These are phyloP conservation scores for Cecropterus lyciades DNA, from an alignment of 1,140 invertebrate species.

Conservation along the genomic window DNA sequence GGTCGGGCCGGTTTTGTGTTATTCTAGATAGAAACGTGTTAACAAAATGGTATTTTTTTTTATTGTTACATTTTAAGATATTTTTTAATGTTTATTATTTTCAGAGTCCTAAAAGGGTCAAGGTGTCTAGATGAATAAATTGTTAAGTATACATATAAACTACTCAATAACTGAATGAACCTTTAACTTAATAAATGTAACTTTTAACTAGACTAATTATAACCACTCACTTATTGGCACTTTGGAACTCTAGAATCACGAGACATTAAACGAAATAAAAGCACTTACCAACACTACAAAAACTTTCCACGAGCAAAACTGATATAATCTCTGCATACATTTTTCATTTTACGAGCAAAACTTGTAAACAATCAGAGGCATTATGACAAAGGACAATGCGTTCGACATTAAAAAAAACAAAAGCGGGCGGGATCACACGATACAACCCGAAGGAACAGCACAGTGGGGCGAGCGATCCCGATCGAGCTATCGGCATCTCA, in stretches of 20 bases:
- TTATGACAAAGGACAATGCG: conserved; percentile 41
- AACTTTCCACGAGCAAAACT: conserved; percentile 30
- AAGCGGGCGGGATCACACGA: conserved; percentile 47
- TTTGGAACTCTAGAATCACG: background rate
- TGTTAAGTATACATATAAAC: too few relatives aligned
- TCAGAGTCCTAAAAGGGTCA: too few relatives aligned
- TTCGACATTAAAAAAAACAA: conserved; percentile 48
- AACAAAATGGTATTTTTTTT: background rate
- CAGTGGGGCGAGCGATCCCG: conserved; percentile 66
- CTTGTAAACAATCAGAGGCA: conserved; percentile 35
- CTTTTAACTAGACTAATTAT: background rate
- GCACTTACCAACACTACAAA: conserved; percentile 12
- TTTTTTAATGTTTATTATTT: too few relatives aligned
- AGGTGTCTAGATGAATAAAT: too few relatives aligned
- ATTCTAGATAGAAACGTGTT: background rate
- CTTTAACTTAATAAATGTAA: too few relatives aligned
- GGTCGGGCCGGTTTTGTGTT: conserved; percentile 24
- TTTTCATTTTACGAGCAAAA: conserved; percentile 34
- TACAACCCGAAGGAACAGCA: conserved; percentile 40
- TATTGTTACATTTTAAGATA: too few relatives aligned
- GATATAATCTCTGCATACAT: conserved; percentile 30
- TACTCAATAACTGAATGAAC: too few relatives aligned
- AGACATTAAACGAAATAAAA: background rate
- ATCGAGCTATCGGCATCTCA: conserved; percentile 81
- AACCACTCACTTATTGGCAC: background rate